Base-by-base conservation (phyloP, 2,888 invertebrate genomes). In the Mechanitis mazaeus region DNA sequence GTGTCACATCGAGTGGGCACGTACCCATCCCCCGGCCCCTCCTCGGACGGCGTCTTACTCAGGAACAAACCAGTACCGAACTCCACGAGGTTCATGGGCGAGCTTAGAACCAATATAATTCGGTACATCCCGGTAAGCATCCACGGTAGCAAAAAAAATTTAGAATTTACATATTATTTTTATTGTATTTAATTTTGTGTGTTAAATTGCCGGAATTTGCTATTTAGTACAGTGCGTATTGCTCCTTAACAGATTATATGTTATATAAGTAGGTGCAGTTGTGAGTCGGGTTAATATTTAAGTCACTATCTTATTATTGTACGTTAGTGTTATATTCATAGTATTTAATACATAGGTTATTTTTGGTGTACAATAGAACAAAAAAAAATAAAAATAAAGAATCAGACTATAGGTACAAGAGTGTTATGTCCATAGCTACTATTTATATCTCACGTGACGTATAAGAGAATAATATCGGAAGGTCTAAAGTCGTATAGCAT, bases 11-110 rank as follows among this genome's bases (percentile, higher is more conserved):
- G 81, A 84, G 86, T 79, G 72, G 75, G 89, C 91, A 91, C 91
- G 91, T 93, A 91, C 91, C 92, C 90, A 91, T 90, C 93, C 79
- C 83, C 94, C 91, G 90, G 95, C 83, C 94, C 94, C 91, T 96
- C 96, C 91, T 96, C 96, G 85, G 96, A 96, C 81, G 96, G 96
- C 79, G 96, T 96, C 92, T 96, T 96, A 92, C 94, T 95, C 87
- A 94, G 92, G 93, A 97, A 97, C 87, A 97, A 93, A 89, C 97
- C 97, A 80, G 96, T 95, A 88, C 97, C 96, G 91, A 98, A 96
- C 93, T 97, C 97, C 89, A 97, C 97, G 93, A 98, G 93, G 93
- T 96, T 96, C 91, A 96, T 96, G 81, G 96, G 96, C 81, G 96
- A 96, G 91, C 96, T 96, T 78, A 42, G 46, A 73, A 71, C 74